phyloP scores from a whole-genome alignment of 2,113 vertebrate species.

The Merops nubicus region DNA sequence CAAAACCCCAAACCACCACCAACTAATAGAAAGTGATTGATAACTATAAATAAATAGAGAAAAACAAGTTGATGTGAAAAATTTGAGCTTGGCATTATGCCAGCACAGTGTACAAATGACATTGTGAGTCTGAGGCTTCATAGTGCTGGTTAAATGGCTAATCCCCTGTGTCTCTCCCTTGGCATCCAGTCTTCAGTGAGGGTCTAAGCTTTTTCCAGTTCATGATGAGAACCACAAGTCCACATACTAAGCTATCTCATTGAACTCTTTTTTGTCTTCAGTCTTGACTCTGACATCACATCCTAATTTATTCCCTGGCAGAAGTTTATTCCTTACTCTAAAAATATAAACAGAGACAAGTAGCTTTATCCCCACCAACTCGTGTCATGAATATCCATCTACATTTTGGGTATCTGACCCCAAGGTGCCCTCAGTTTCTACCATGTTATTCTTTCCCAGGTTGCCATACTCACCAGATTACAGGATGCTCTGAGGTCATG shows the following conservation, averaged over 20 bases:
- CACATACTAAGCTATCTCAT: background rate
- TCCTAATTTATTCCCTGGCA: background rate
- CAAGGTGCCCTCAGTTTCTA: background rate
- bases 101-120: background rate
- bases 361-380: background rate
- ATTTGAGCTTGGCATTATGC: background rate
- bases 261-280: background rate
- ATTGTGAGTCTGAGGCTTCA: background rate
- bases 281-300: background rate
- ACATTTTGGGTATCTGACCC: fast-evolving
- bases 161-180: background rate
- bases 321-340: background rate
- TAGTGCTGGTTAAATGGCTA: background rate
- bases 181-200: background rate
- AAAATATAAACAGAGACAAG: background rate
- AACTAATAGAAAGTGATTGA: background rate
- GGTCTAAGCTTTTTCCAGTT: background rate
- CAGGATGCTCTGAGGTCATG: background rate
- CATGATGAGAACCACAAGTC: background rate
- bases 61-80: background rate
- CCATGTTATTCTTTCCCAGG: background rate
- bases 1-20: too few species aligned
- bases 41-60: too few species aligned
- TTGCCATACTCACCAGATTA: background rate
- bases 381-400: background rate